Conservation (phyloP, 92 coral and sea anemone species). For the Palythoa heliodiscus region DNA sequence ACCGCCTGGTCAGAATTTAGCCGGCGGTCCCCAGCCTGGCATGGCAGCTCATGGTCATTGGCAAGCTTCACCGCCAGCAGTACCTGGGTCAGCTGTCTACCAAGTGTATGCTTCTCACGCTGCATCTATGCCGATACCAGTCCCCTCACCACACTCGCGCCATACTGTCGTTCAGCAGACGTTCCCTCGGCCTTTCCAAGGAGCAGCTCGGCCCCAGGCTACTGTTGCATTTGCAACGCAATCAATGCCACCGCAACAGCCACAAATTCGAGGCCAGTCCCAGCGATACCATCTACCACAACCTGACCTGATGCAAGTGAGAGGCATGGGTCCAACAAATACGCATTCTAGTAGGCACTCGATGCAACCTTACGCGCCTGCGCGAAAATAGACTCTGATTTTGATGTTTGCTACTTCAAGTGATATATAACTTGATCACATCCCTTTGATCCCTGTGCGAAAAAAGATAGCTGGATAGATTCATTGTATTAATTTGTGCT, state of each 20-base stretch:
- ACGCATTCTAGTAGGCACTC: slow-evolving; percentile 28
- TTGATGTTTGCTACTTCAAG: neutral
- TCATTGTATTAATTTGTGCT: too few species aligned
- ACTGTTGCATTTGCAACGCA: slow-evolving; percentile 60
- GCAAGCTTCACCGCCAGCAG: slow-evolving; percentile 69
- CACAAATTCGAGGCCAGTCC: slow-evolving; percentile 30
- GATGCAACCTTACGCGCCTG: slow-evolving; percentile 33
- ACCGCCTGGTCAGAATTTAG: slow-evolving; percentile 40
- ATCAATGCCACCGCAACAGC: slow-evolving; percentile 29
- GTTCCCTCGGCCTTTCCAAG: slow-evolving; percentile 67
- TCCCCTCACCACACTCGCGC: slow-evolving; percentile 81
- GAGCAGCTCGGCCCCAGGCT: slow-evolving; percentile 67
- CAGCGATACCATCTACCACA: slow-evolving; percentile 25
- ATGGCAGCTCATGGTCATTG: slow-evolving; percentile 61
- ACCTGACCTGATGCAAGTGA: slow-evolving; percentile 32
- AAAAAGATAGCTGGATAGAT: neutral
- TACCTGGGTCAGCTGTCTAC: slow-evolving; percentile 66
- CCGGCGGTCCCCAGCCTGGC: slow-evolving; percentile 50
- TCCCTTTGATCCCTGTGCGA: neutral
- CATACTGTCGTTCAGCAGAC: slow-evolving; percentile 74
- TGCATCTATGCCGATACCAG: slow-evolving; percentile 96
- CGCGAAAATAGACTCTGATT: slow-evolving; percentile 12
- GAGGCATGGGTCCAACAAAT: slow-evolving; percentile 40
- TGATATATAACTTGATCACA: neutral
- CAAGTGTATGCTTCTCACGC: slow-evolving; percentile 93